Evolutionary conservation across 1,140 invertebrate species (phyloP), one percentile per base, ranked within the genome.

Genomic region (Proctacanthus coquilletti): DNA sequence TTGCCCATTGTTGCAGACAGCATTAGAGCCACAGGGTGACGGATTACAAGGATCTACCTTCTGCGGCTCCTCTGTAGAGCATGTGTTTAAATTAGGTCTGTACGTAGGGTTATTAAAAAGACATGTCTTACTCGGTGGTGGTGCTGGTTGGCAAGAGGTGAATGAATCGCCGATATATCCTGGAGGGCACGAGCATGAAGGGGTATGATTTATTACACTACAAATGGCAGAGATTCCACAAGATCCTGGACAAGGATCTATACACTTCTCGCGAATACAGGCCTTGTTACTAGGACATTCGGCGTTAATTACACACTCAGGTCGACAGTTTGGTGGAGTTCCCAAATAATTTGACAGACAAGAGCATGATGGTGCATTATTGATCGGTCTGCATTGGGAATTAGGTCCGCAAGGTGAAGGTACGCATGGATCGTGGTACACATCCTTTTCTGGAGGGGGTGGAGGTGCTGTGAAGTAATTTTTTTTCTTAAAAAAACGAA

Each of bases 191-290:
- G 74, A 76, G 48, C 84, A 88, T 17, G 74, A 72, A 2, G 84
- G 81, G 46, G 80, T 81, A 50, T 91, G 85, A 50, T 83, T 80
- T 6, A 82, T 72, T 1, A 87, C 78, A 45, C 77, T 74, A 52
- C 86, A 91, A 46, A 79, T 69, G 11, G 85, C 81, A 58, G 84
- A 79, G 34, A 77, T 69, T 6, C 82, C 82, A 56, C 83, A 86
- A 23, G 77, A 84, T 40, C 74, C 78, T 25, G 70, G 60, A 46
- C 80, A 84, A 5, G 81, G 81, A 53, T 85, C 71, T 4, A 54
- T 57, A 60, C 82, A 86, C 56, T 74, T 75, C 41, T 77, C 68
- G 39, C 69, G 64, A 14, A 75, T 54, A 50, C 81, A 84, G 11
- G 78, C 72, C 49, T 72, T 69, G 47, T 78, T 68, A 34, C 63